A percentile compares a stretch with the other conserved stretches of the same genome.
Evolutionary conservation across 2,113 vertebrate species (phyloP).

Genomic region (Carassius carassius): DNA sequence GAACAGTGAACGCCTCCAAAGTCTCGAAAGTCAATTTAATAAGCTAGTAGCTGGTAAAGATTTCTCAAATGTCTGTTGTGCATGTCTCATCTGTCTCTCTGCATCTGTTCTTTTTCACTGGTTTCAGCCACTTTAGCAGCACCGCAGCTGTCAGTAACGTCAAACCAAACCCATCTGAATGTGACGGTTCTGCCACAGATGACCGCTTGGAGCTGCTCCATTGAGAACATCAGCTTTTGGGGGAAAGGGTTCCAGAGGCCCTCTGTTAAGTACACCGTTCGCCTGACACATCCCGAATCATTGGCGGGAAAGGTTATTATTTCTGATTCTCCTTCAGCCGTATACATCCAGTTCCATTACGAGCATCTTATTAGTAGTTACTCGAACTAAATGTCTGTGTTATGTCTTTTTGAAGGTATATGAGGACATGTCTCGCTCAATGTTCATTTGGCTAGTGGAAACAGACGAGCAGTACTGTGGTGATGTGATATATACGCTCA

Average conservation of each 20-base stretch:
- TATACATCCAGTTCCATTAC: no score
- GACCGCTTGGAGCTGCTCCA: conserved; percentile 61
- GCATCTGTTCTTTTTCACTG: neutral
- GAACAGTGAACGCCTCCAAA: no score
- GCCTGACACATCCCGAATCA: conserved; percentile 14
- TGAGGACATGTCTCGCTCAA: conserved; percentile 33
- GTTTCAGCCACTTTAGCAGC: conserved; percentile 63
- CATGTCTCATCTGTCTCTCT: neutral
- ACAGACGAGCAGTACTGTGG: conserved; percentile 64
- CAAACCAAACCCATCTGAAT: conserved; percentile 37
- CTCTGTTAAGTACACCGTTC: conserved; percentile 55
- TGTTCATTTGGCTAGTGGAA: conserved; percentile 56
- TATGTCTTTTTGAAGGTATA: neutral
- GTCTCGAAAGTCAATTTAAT: no score
- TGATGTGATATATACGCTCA: conserved; percentile 59
- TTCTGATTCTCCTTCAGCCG: neutral
- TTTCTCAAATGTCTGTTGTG: no score
- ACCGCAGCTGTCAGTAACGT: conserved; percentile 47
- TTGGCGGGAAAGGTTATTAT: conserved; percentile 23
- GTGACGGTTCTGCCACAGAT: conserved; percentile 60
- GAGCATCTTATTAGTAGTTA: no score
- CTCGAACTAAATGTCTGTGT: neutral
- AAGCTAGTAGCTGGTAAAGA: no score
- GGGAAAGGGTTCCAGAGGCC: neutral
- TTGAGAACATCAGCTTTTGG: conserved; percentile 54